Evolutionary conservation across 37 sponge, comb jelly and placozoan genomes (phyloP).

Genomic region (Oscarella lobularis): DNA sequence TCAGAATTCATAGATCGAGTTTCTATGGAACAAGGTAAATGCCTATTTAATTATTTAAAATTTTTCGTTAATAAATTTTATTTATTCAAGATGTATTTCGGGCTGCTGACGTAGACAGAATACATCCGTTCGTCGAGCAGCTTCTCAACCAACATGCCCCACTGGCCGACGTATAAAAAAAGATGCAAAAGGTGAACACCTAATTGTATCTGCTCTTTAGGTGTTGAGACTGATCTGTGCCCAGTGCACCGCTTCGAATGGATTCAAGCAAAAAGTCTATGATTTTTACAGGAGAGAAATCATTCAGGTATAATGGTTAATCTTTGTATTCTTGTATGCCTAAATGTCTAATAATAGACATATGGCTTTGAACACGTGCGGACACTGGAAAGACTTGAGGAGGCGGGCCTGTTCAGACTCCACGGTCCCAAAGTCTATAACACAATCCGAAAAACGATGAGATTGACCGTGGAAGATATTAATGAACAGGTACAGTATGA

Average conservation of each 20-base stretch:
- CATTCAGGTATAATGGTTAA: constrained; percentile 36
- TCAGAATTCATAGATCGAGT: constrained; percentile 39
- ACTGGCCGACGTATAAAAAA: constrained; percentile 1
- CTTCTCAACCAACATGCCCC: constrained; percentile 11
- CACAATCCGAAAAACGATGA: constrained; percentile 35
- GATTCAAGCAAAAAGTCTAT: constrained; percentile 69
- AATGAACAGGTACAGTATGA: constrained; percentile 46
- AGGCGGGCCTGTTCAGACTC: constrained; percentile 61
- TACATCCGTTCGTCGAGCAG: constrained; percentile 34
- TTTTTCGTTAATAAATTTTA: not conserved
- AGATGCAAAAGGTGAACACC: not conserved
- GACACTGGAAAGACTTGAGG: constrained; percentile 59
- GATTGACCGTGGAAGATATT: constrained; percentile 26
- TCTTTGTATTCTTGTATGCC: not conserved
- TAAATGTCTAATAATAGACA: constrained; percentile 16
- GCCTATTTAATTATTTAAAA: not conserved
- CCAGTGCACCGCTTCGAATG: constrained; percentile 81
- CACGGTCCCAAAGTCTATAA: constrained; percentile 57
- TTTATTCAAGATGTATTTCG: constrained; percentile 24
- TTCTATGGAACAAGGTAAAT: constrained; percentile 60
- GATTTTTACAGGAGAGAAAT: constrained; percentile 84
- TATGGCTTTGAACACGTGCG: constrained; percentile 79
- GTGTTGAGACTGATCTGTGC: constrained; percentile 74
- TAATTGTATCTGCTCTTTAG: not conserved
- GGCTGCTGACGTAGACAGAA: constrained; percentile 29